Evolutionary conservation across 2,113 vertebrate genomes (phyloP), one percentile per base, ranked within the genome.

Genomic region (Prunella himalayana): DNA sequence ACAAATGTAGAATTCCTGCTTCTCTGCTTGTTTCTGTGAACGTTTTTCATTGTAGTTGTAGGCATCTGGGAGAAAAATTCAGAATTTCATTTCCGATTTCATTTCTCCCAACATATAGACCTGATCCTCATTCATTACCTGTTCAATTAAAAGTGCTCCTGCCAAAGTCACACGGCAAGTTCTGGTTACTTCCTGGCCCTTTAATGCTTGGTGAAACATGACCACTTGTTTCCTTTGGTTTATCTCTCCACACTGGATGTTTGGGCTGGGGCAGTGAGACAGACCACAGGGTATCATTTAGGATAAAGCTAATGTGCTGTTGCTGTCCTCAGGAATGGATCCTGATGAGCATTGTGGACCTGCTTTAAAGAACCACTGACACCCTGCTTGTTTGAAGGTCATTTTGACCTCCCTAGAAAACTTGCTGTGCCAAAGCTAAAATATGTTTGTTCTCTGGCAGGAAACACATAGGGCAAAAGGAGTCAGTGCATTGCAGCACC

Each of bases 41-140:
- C 1, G 1, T 61, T 77, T n/a, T 70, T 15, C 13, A 2, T 15
- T 4, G 11, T 2, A 2, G 8, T 15, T 3, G 1, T 13, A 24
- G 31, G 27, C 2, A 0, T 24, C 41, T 2, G 2, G 49, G 35
- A 8, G 3, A 81, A 15, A 19, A 18, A 25, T 78, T 79, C 35
- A 78, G 13, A 21, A 49, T 59, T 35, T 15, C 11, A 59, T 53
- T 89, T 72, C 35, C 27, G 27, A 33, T 45, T 79, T 42, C 1
- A 5, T 86, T 83, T 86, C 88, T 78, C 21, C 18, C 11, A 31
- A 2, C 9, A 4, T 25, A 51, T 0, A 25, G 13, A 15, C 17
- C 21, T 39, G 10, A 64, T 30, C 12, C 7, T 27, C 42, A 35
- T 24, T 82, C 12, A 24, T 41, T 68, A 6, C 33, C 33, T 80